Evolutionary conservation across 2,113 vertebrate species (phyloP).

Genomic region (Ovibos moschatus): DNA sequence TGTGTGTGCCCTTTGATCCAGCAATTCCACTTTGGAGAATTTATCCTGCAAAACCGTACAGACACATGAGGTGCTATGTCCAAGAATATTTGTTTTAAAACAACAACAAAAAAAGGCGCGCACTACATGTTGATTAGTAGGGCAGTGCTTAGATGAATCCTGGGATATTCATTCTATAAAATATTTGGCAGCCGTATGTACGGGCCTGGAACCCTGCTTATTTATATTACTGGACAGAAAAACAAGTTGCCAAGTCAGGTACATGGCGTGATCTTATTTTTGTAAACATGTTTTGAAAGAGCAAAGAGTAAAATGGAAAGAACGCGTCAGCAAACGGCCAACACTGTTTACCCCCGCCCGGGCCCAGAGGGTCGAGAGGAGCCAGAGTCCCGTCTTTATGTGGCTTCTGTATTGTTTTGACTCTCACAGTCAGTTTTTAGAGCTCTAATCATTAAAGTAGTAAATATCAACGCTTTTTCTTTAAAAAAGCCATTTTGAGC

Average conservation of each 20-base stretch:
- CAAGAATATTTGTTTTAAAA: neutral
- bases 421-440: neutral
- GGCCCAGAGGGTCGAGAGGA: neutral
- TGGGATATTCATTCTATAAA: neutral
- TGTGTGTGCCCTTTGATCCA: neutral
- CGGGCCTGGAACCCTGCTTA: neutral
- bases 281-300: neutral
- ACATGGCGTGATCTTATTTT: neutral
- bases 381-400: neutral
- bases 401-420: neutral
- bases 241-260: neutral
- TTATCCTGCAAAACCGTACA: neutral
- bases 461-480: neutral
- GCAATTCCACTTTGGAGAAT: neutral
- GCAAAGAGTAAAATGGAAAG: neutral
- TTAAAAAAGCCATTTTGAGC: neutral
- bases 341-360: neutral
- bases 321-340: neutral
- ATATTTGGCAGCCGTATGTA: neutral
- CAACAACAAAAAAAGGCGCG: accelerated
- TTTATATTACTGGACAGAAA: neutral
- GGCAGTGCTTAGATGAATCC: neutral
- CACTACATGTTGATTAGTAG: neutral
- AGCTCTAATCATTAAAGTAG: neutral
- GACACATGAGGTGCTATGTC: neutral